phyloP scores from a whole-genome alignment of 2,113 vertebrate species.

The Tringa solitaria region DNA sequence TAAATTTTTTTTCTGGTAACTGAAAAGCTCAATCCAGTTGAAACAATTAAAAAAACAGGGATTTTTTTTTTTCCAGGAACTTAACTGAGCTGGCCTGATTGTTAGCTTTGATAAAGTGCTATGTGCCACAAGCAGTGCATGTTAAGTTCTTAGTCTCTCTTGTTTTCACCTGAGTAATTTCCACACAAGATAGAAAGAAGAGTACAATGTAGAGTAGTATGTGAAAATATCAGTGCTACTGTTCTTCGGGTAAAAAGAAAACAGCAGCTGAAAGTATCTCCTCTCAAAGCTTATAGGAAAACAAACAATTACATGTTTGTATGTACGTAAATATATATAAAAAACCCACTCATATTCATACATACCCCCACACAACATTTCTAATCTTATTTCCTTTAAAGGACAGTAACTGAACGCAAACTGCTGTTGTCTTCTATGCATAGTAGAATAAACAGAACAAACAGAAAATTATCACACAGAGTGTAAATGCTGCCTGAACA shows the following conservation, averaged over 20 bases:
- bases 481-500: not conserved
- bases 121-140: not conserved
- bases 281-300: not conserved
- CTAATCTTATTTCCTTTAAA: not conserved
- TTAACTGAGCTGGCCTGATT: not conserved
- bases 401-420: not conserved
- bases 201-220: not conserved
- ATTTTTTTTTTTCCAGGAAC: not conserved
- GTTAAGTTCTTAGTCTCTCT: not conserved
- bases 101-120: not conserved
- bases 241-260: not conserved
- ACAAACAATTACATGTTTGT: not conserved
- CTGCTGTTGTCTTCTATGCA: not conserved
- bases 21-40: not conserved
- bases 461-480: not conserved
- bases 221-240: not conserved
- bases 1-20: not conserved
- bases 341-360: not conserved
- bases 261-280: not conserved
- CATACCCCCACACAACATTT: not conserved
- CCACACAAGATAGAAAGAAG: not conserved
- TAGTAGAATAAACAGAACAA: not conserved
- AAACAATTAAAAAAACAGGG: not conserved
- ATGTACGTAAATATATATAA: accelerated
- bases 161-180: not conserved